Conservation (phyloP, 2,797 vertebrate genomes). For the Eulemur rubriventer region DNA sequence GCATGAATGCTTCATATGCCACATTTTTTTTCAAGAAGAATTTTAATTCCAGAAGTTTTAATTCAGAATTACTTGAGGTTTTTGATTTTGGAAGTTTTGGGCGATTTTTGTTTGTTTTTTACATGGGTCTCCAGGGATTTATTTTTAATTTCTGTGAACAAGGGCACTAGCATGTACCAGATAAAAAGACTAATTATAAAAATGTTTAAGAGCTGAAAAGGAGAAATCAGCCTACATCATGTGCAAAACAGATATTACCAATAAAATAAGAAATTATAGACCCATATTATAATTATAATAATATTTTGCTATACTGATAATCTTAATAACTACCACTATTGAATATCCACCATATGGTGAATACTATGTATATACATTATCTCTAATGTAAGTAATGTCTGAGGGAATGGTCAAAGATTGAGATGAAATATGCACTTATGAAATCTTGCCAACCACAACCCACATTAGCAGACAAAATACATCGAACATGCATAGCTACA, state of each 20-base stretch:
- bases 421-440: neutral
- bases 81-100: neutral
- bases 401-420: neutral
- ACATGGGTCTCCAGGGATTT: neutral
- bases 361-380: neutral
- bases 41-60: slow-evolving; percentile 23
- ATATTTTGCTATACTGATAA: neutral
- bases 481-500: neutral
- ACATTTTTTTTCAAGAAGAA: slow-evolving; percentile 26
- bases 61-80: slow-evolving; percentile 2
- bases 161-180: neutral
- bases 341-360: neutral
- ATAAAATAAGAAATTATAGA: slow-evolving; percentile 29
- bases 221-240: neutral
- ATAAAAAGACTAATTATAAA: neutral
- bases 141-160: slow-evolving; percentile 27
- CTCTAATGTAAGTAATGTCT: neutral
- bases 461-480: neutral
- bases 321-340: neutral
- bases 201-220: neutral
- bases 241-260: neutral
- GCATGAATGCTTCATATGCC: neutral
- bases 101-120: neutral
- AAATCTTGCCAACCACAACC: neutral
- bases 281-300: neutral